Percentiles rank a stretch among this genome's conserved stretches.
Evolutionary conservation across 2,888 invertebrate species (phyloP).

Genomic region (Euphydryas editha): DNA sequence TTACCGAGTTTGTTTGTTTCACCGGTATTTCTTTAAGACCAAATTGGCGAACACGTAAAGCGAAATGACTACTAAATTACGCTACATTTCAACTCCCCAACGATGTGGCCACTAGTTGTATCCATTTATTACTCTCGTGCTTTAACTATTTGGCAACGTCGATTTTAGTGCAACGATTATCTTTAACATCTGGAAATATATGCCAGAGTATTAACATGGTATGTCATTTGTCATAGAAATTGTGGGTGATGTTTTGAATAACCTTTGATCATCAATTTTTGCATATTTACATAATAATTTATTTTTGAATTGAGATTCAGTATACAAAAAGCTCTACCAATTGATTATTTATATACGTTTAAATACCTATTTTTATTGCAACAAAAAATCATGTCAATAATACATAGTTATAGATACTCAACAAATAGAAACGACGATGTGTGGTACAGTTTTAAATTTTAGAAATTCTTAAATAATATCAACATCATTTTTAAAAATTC

Average conservation of each 20-base stretch:
- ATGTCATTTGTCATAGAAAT: not conserved
- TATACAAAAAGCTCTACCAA: no score
- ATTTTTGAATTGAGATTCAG: no score
- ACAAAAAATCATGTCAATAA: no score
- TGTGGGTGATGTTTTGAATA: not conserved
- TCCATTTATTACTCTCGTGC: slow-evolving; percentile 17
- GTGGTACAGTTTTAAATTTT: no score
- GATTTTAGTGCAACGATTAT: not conserved
- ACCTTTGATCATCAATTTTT: not conserved
- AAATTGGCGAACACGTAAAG: not conserved
- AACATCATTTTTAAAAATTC: no score
- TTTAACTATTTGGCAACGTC: slow-evolving; percentile 9
- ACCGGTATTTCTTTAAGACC: not conserved
- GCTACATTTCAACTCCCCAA: not conserved
- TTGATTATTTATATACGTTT: no score
- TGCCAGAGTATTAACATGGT: not conserved
- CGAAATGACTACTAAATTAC: not conserved
- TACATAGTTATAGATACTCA: no score
- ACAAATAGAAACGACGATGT: no score
- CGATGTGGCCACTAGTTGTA: not conserved
- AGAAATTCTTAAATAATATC: no score
- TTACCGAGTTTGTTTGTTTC: no score
- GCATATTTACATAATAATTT: no score
- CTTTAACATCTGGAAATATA: slow-evolving; percentile 14
- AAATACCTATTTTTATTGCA: no score